Base-by-base conservation (phyloP, 1,140 invertebrate genomes). In the Euglossa dilemma region DNA sequence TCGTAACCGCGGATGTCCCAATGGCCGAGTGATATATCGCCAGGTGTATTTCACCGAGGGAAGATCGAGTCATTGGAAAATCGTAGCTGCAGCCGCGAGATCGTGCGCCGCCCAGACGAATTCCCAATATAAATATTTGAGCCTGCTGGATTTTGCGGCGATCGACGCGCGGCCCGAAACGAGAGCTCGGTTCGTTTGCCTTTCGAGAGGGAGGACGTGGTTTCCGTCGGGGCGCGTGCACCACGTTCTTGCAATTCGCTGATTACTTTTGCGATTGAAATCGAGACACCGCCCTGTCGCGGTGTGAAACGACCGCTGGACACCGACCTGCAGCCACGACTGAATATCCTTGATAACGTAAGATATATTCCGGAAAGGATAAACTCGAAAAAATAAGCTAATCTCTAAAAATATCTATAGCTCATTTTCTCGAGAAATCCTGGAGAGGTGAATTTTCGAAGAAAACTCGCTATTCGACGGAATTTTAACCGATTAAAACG, bases 81-180 rank as follows among this genome's bases (percentile, higher is more conserved):
- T 71, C 67, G 67, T 18, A 25, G 25, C 14, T 25, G 18, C 47
- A 23, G n/a, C 45, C 71, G 63, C 82, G 64, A 70, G 45, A 54
- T 71, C 61, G 79, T 50, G 54, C 63, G 43, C 56, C n/a, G 63
- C 59, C 52, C 50, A 71, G 67, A 61, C 54, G 84, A 85, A 79
- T 84, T 85, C 54, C 66, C 74, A 84, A 77, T 85, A 85, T 85
- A 85, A 85, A 84, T 85, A 85, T 84, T 85, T 85, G 78, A 85
- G 77, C 54, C 73, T 36, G 80, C 20, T 82, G 82, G 56, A 77
- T 75, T 63, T 75, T 25, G 57, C 54, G 36, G 23, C 54, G 56
- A 75, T 63, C 20, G 45, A 28, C 73, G 59, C 72, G 43, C 36
- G 14, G 54, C 28, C 14, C 16, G 43, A 47, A 59, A 45, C 23